Base-by-base conservation (phyloP, 2,888 invertebrate species). In the Pammene aurita region DNA sequence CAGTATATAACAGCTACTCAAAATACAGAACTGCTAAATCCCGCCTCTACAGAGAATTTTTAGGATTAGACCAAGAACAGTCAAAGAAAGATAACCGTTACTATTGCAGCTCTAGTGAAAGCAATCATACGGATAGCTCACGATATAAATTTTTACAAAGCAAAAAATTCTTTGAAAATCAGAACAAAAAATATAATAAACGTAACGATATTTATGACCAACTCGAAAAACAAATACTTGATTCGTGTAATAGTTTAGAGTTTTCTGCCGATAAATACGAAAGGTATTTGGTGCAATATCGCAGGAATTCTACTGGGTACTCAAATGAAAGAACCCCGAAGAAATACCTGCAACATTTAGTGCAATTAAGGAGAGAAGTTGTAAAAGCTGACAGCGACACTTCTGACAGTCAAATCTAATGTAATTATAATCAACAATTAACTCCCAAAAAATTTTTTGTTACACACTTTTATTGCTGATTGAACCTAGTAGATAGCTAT, bases 261-360 rank as follows among this genome's bases (percentile, higher is more conserved):
- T 75, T 74, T 0, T 80, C 87, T 1, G 85, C 84, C 0, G 79
- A 80, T 67, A 84, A 79, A 67, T 92, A 91, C 72, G 85, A 89
- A 61, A 76, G 74, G 61, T 89, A 89, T 77, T 73, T 89, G 34
- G 58, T 74, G 26, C 77, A 76, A 66, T 80, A 77, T 70, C 77
- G 75, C 65, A 75, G 73, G n/a, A 66, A 72, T 46, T 42, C 66
- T 52, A 46, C 70, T 57, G 42, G 72, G 72, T 62, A 67, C 61
- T 34, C 46, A 44, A n/a, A 63, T 7, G 71, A 66, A n/a, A 78
- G 84, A 18, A 85, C 84, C 9, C 94, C 94, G 0, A 94, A 93
- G 66, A 92, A 93, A 71, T 94, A 94, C 84, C 80, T 94, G 68
- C 92, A 91, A 74, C 93, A 94, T 80, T 86, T 95, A 72, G 93